These are phyloP conservation scores for Pseudomyrmex dendroicus DNA, from an alignment of 1,140 invertebrate genomes.

Conservation along the genomic window DNA sequence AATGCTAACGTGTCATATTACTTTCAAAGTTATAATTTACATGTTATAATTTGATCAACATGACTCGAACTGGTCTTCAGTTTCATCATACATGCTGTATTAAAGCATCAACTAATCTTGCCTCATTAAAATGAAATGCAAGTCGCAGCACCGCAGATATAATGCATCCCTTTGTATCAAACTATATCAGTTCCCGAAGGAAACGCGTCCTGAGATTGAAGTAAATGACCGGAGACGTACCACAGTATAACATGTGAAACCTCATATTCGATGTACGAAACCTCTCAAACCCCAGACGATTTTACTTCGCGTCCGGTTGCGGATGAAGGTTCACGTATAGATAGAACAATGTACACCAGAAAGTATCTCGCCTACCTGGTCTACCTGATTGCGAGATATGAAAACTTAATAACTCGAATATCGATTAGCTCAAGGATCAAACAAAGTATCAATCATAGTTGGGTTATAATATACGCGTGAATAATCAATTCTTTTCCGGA, in stretches of 20 bases:
- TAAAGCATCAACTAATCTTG: not conserved
- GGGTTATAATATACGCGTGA: conserved; percentile 26
- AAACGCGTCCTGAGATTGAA: not conserved
- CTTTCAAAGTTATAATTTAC: no score
- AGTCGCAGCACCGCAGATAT: not conserved
- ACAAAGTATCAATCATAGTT: conserved; percentile 59
- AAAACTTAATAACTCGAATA: conserved; percentile 63
- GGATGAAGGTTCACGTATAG: no score
- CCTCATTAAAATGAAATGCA: not conserved
- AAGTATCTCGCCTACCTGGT: not conserved
- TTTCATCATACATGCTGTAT: not conserved
- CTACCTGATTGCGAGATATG: conserved; percentile 22
- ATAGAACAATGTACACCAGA: conserved; percentile 18
- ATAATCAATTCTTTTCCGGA: no score
- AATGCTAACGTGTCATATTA: no score
- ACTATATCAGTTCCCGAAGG: not conserved
- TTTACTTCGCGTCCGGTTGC: not conserved
- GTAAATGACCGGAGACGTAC: not conserved
- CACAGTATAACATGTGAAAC: conserved; percentile 5
- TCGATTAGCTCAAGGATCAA: conserved; percentile 13
- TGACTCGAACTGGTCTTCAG: not conserved
- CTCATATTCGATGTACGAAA: conserved; percentile 5
- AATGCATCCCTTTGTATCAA: not conserved
- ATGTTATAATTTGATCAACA: not conserved
- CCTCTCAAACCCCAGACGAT: not conserved